Evolutionary conservation across 2,888 invertebrate genomes (phyloP).

Genomic region (Tricholauxania praeusta): DNA sequence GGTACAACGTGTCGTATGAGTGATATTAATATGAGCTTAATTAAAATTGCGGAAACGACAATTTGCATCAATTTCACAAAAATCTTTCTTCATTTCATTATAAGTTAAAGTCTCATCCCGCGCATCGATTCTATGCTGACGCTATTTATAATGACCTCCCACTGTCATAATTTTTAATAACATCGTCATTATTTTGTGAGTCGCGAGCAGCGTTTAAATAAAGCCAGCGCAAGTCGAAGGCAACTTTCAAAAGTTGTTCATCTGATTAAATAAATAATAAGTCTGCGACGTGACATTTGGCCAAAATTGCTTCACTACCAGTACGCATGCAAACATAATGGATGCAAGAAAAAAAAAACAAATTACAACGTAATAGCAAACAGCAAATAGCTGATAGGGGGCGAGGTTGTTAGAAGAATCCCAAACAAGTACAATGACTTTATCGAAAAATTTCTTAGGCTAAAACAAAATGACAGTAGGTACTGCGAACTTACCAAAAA

Average conservation of each 20-base stretch:
- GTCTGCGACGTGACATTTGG: conserved; percentile 26
- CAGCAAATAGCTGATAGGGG: not conserved
- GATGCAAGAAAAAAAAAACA: not conserved
- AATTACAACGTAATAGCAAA: not conserved
- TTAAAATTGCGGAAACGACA: too few relatives aligned
- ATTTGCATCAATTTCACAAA: too few relatives aligned
- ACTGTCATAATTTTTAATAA: too few relatives aligned
- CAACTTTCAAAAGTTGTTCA: conserved; percentile 9
- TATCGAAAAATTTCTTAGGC: not conserved
- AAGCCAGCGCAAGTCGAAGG: too few relatives aligned
- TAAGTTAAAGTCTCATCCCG: too few relatives aligned
- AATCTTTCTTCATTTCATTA: too few relatives aligned
- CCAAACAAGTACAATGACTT: conserved; percentile 4
- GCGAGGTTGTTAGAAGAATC: not conserved
- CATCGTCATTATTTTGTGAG: too few relatives aligned
- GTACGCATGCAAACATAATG: not conserved
- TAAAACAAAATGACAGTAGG: conserved; percentile 10
- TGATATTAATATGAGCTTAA: too few relatives aligned
- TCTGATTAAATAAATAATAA: conserved; percentile 30
- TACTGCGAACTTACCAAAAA: not conserved
- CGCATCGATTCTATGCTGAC: too few relatives aligned
- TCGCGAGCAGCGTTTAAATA: too few relatives aligned
- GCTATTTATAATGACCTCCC: too few relatives aligned
- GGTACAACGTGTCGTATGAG: too few relatives aligned
- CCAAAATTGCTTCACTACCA: conserved; percentile 3